Evolutionary conservation across 2,888 invertebrate species (phyloP).

Genomic region (Sarcophaga subvicina): DNA sequence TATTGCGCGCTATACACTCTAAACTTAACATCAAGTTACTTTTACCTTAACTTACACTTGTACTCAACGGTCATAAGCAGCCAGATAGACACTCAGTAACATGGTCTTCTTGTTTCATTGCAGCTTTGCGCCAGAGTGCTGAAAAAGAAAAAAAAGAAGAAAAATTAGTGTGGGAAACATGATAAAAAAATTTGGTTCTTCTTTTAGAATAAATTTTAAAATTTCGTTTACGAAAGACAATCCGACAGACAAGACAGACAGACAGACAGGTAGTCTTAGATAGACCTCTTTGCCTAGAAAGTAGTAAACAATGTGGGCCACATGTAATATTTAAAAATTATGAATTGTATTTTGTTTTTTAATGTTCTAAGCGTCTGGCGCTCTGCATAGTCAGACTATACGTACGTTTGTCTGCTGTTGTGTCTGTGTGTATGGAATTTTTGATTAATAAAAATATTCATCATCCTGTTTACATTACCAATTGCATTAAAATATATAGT

Average conservation of each 20-base stretch:
- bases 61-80: slow-evolving; percentile 14
- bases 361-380: slow-evolving; percentile 43
- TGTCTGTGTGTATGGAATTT: slow-evolving; percentile 63
- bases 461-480: neutral
- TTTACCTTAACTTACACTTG: slow-evolving; percentile 58
- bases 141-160: slow-evolving; percentile 54
- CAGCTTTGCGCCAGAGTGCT: slow-evolving; percentile 18
- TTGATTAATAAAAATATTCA: slow-evolving; percentile 50
- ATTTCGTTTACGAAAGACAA: slow-evolving; percentile 8
- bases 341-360: slow-evolving; percentile 58
- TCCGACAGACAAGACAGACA: neutral
- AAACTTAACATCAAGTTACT: slow-evolving; percentile 55
- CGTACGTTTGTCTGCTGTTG: neutral
- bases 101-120: slow-evolving; percentile 20
- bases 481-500: slow-evolving; percentile 18
- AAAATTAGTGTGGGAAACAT: slow-evolving; percentile 67
- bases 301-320: slow-evolving; percentile 56
- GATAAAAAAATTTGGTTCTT: slow-evolving; percentile 43
- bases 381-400: neutral
- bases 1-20: slow-evolving; percentile 33
- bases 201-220: slow-evolving; percentile 17
- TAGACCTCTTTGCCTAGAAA: neutral
- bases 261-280: neutral
- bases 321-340: slow-evolving; percentile 65
- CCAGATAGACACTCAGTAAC: slow-evolving; percentile 18